phyloP scores from a whole-genome alignment of 1,140 invertebrate species.

The Drosophila navojoa region DNA sequence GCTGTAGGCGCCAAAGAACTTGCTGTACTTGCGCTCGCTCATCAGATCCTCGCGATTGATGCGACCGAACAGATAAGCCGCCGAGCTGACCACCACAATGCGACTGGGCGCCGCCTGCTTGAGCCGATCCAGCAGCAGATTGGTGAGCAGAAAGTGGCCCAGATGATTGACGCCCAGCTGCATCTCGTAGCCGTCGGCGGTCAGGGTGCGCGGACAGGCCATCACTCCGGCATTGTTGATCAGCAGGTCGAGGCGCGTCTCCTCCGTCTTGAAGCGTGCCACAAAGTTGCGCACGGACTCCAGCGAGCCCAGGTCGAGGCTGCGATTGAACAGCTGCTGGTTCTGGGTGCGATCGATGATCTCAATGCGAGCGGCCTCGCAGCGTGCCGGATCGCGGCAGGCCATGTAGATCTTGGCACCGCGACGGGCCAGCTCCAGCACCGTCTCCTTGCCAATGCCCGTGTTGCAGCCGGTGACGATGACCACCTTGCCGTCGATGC shows the following conservation, averaged over 20 bases:
- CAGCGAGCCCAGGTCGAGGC: constrained; percentile 91
- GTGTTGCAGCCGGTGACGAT: constrained; percentile 91
- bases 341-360: constrained; percentile 85
- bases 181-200: constrained; percentile 92
- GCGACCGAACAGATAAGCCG: constrained; percentile 84
- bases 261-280: constrained; percentile 85
- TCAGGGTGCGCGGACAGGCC: constrained; percentile 87
- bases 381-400: constrained; percentile 91
- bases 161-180: constrained; percentile 92
- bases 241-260: constrained; percentile 90
- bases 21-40: constrained; percentile 86
- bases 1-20: constrained; percentile 86
- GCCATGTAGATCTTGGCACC: constrained; percentile 93
- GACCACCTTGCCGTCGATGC: constrained; percentile 83
- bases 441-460: constrained; percentile 96
- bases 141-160: constrained; percentile 93
- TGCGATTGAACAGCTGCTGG: constrained; percentile 86
- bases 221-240: constrained; percentile 96
- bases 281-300: constrained; percentile 85
- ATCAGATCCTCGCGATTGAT: constrained; percentile 90
- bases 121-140: constrained; percentile 88
- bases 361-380: constrained; percentile 86
- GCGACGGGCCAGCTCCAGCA: constrained; percentile 89
- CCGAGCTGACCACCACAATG: constrained; percentile 83
- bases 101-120: constrained; percentile 85